Evolutionary conservation across 64 coral and sea anemone species (phyloP), one percentile per base, ranked within the genome.

Genomic region (Anthopleura sola): DNA sequence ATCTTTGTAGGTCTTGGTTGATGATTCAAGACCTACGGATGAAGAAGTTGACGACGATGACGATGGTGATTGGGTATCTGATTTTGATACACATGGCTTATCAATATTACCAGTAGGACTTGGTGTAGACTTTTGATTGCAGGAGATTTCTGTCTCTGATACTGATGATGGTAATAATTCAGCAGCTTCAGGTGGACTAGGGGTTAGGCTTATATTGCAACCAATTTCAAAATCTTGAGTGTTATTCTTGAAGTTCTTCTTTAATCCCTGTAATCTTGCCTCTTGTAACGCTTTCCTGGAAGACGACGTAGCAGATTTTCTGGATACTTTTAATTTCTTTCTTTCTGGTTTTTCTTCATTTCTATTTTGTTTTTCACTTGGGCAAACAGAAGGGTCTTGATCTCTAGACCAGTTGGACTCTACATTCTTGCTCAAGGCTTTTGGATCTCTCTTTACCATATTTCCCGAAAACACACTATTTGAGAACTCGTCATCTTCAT

Each of bases 281-380:
- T 79, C 76, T 48, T 79, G 76, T 48, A 79, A 48, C 47, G 76
- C 36, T 79, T 79, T 79, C 37, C 76, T 79, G 3, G 39, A 78
- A 79, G 76, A 44, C 6, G 21, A 12, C 3, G 38, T 12, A 24
- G 31, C 20, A 37, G 76, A 79, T 26, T 38, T 79, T 79, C 76
- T 79, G 16, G 44, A 79, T 5, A 71, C 66, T 32, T 71, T 71
- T 71, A 71, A 71, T 34, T 71, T 34, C 29, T 71, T 71, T 32
- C 66, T 71, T 29, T 71, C 66, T 32, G 13, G 13, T 29, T 36
- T 71, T 71, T 34, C 29, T 32, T 34, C 66, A 71, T 29, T 15
- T 34, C 3, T 71, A 32, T 71, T 71, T 32, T 71, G 29, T 3
- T 34, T 34, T 31, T 71, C 10, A 32, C 5, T 9, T 62, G 58